Evolutionary conservation across 2,113 vertebrate species (phyloP).

Genomic region (Cyprinus carpio): DNA sequence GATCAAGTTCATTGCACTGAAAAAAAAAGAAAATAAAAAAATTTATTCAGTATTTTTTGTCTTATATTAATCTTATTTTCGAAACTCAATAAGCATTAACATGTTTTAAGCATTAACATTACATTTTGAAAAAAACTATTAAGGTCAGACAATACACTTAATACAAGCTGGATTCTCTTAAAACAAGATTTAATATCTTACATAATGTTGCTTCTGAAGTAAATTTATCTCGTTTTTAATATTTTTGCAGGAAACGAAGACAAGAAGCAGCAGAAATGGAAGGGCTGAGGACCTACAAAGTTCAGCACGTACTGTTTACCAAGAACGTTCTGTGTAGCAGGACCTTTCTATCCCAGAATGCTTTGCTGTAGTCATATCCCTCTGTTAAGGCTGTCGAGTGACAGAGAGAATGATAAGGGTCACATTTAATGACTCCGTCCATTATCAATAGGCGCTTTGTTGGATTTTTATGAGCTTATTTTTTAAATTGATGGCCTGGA

Average conservation of each 20-base stretch:
- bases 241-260: background rate
- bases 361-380: background rate
- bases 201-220: background rate
- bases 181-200: background rate
- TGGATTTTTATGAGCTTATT: constrained; percentile 40
- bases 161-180: too few relatives aligned
- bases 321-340: background rate
- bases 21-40: too few relatives aligned
- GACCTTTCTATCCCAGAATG: background rate
- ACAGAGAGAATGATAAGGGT: constrained; percentile 27
- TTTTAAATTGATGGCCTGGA: constrained; percentile 1
- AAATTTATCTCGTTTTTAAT: background rate
- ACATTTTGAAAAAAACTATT: too few relatives aligned
- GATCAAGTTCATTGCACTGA: too few relatives aligned
- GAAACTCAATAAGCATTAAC: too few relatives aligned
- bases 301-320: background rate
- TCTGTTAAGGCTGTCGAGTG: background rate
- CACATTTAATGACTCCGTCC: constrained; percentile 27
- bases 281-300: background rate
- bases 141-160: background rate
- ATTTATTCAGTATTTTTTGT: too few relatives aligned
- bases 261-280: too few relatives aligned
- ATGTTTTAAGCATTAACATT: background rate
- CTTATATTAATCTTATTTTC: background rate
- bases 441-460: constrained; percentile 29